Conservation (phyloP, 1,140 invertebrate species). For the Tetranychus urticae region DNA sequence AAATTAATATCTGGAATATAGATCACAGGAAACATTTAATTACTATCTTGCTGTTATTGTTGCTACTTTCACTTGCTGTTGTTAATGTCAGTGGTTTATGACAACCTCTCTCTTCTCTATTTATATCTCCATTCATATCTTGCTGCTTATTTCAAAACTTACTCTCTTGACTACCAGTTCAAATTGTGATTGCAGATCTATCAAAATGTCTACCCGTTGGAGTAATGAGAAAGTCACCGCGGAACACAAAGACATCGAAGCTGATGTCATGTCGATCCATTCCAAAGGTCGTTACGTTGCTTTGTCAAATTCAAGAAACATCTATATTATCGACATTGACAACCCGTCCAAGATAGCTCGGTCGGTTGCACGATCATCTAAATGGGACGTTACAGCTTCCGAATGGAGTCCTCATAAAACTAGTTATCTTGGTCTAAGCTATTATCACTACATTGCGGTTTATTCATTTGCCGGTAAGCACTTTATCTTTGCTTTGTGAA, state of each 20-base stretch:
- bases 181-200: too few species aligned
- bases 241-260: background rate
- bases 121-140: too few species aligned
- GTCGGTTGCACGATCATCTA: slow-evolving; percentile 60
- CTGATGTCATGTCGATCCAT: background rate
- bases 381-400: slow-evolving; percentile 71
- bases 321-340: slow-evolving; percentile 53
- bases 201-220: background rate
- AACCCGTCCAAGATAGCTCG: slow-evolving; percentile 42
- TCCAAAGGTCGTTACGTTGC: background rate
- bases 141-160: too few species aligned
- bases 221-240: background rate
- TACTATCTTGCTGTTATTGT: background rate
- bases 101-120: too few species aligned
- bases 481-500: too few species aligned
- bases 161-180: too few species aligned
- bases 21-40: too few species aligned
- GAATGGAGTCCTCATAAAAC: slow-evolving; percentile 73
- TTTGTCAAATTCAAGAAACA: slow-evolving; percentile 37
- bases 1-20: too few species aligned
- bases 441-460: slow-evolving; percentile 6
- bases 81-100: too few species aligned
- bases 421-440: slow-evolving; percentile 61
- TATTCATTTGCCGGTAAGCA: slow-evolving; percentile 2
- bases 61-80: too few species aligned